Percentiles rank a stretch among this genome's conserved stretches.
These are phyloP conservation scores for Noctua comes DNA, from an alignment of 2,888 invertebrate genomes.

Conservation along the genomic window DNA sequence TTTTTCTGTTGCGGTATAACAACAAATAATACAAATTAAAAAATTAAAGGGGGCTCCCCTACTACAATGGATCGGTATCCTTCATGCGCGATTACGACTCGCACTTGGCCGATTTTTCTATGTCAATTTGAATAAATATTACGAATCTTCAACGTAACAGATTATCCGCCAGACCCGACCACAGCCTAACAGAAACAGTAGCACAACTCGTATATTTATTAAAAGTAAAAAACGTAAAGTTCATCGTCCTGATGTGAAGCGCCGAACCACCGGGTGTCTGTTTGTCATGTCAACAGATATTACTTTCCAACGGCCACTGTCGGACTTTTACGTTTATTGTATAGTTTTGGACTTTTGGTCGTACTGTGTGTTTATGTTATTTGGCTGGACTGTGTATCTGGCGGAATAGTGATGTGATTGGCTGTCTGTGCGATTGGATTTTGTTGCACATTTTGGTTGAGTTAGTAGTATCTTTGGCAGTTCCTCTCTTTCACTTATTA, in stretches of 20 bases:
- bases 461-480: not conserved
- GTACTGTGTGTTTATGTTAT: conserved; percentile 31
- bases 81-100: too few species aligned
- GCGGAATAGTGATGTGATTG: conserved; percentile 13
- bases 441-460: conserved; percentile 9
- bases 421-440: not conserved
- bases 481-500: not conserved
- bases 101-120: too few species aligned
- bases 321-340: conserved; percentile 48
- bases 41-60: too few species aligned
- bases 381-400: not conserved
- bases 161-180: conserved; percentile 1
- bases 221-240: conserved; percentile 66
- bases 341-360: conserved; percentile 28
- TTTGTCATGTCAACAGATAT: conserved; percentile 74
- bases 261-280: conserved; percentile 71
- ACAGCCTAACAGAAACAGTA: conserved; percentile 34
- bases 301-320: conserved; percentile 62
- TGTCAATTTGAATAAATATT: not conserved
- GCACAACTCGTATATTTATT: conserved; percentile 47
- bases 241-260: conserved; percentile 70
- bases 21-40: too few species aligned
- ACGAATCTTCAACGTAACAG: not conserved
- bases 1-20: too few species aligned
- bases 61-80: too few species aligned